Evolutionary conservation across 2,113 vertebrate genomes (phyloP), one percentile per base, ranked within the genome.

Genomic region (Pontoporia blainvillei): DNA sequence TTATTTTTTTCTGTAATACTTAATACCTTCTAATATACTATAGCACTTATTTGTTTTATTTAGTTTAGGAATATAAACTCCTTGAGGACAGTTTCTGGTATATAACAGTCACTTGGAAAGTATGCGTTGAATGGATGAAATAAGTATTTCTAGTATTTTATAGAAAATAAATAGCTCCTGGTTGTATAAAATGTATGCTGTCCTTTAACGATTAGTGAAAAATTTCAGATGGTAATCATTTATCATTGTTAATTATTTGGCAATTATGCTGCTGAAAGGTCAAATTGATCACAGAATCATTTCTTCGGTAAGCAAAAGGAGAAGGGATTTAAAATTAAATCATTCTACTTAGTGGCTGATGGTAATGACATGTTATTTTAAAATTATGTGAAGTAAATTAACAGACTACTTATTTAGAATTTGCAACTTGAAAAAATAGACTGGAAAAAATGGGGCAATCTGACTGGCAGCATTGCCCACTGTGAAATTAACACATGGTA

Each of bases 181-280:
- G 75, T 95, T 49, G 2, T 49, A 84, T 97, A 92, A 98, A 97
- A 97, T 85, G 1, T 62, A 76, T 34, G 27, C 72, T 41, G 52
- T 79, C 87, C 75, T 98, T 98, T 95, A 95, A 92, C 97, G 96
- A 98, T 97, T 97, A 98, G 86, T 96, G 98, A 95, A 64, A 97
- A 97, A 97, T 98, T 97, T 97, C 90, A 98, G 92, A 94, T 98
- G 85, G 86, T 93, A 95, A 96, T 98, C 82, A 98, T 97, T 98
- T 98, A 93, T 98, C 69, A 97, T 98, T 98, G 95, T 98, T 98
- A 98, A 98, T 98, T 98, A 98, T 97, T 98, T 98, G 92, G 95
- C 96, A 98, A 95, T 98, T 98, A 98, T 41, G 61, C 95, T 98
- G 97, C 94, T 97, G 97, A 98, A 98, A 98, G 97, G 95, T 98